phyloP scores from a whole-genome alignment of 2,113 vertebrate genomes.

The Dromas ardeola region DNA sequence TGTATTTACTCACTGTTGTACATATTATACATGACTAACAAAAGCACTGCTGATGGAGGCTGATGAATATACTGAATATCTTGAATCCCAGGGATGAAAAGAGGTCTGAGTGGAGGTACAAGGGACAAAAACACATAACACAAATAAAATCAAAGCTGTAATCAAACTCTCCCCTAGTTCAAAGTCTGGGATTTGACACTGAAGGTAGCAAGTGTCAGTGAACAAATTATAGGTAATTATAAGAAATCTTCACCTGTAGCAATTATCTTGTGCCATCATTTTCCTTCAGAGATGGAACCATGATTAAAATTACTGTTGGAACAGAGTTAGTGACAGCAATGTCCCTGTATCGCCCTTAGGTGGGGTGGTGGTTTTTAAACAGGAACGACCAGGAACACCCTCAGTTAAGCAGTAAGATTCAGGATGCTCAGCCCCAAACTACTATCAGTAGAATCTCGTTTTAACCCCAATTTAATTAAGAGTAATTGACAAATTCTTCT shows the following conservation, averaged over 20 bases:
- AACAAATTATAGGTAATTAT: too few species aligned
- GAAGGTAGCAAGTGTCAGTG: too few species aligned
- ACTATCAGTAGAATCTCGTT: background rate
- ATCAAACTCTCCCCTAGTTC: background rate
- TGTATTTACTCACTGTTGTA: background rate
- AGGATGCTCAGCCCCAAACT: background rate
- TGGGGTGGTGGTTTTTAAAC: background rate
- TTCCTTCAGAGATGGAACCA: background rate
- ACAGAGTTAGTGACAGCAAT: background rate
- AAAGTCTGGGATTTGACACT: background rate
- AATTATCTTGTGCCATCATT: background rate
- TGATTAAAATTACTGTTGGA: background rate
- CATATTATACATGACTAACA: background rate
- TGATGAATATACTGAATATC: background rate
- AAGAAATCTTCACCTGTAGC: background rate
- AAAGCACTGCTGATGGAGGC: background rate
- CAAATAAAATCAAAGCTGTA: background rate
- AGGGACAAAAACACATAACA: background rate
- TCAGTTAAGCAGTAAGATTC: background rate
- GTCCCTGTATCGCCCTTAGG: fast-evolving
- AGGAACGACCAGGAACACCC: background rate
- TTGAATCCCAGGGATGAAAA: background rate
- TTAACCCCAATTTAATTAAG: background rate
- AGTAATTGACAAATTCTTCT: background rate
- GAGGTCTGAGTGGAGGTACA: background rate